Base-by-base conservation (phyloP, 35 echinoderm and acorn worm genomes). In the Diadema setosum region DNA sequence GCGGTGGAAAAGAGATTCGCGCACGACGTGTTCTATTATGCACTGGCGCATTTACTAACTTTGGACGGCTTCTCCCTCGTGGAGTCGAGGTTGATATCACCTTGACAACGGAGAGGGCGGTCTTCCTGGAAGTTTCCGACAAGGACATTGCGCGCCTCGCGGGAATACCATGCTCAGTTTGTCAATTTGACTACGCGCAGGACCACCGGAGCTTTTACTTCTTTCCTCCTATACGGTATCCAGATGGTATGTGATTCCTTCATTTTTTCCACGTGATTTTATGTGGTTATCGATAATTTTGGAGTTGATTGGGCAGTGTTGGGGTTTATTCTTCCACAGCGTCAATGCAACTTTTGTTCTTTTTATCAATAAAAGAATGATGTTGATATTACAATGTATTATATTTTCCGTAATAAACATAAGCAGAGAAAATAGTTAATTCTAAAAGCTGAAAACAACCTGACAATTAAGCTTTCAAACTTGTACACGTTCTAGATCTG, bases 191-290 rank as follows among this genome's bases (percentile, higher is more conserved):
- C 16, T 52, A 84, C 35, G 43, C 9, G 31, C 45, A 85, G 29
- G 21, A 78, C 84, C 31, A 27, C 16, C 24, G 48, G 56, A 29
- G 81, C 27, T 43, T 83, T 14, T 97, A 97, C 58, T 57, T 93
- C 3, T 57, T 97, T 9, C 95, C 95, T 81, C 91, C 95, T 41
- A 91, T 97, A 18, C 59, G 41, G 43, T 97, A 97, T 56, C 95
- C 95, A 31, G 83, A 97, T 83, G 95, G 95, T 97, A 90, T 86
- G 81, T 12, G 25, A 67, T 67, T 67, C 3, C 29, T 29, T 11
- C 63, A 1, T 12, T 67, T 8, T 67, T 29, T 0, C 63, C 12
- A 12, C 12, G 18, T 23, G 0, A 67, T 20, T 8, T 26, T 12
- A 18, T 0, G 25, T 18, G 31, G 0, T 24, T 67, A 11, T 11